Evolutionary conservation across 2,797 vertebrate genomes (phyloP).

Genomic region (Rhabdophis nuchalis): DNA sequence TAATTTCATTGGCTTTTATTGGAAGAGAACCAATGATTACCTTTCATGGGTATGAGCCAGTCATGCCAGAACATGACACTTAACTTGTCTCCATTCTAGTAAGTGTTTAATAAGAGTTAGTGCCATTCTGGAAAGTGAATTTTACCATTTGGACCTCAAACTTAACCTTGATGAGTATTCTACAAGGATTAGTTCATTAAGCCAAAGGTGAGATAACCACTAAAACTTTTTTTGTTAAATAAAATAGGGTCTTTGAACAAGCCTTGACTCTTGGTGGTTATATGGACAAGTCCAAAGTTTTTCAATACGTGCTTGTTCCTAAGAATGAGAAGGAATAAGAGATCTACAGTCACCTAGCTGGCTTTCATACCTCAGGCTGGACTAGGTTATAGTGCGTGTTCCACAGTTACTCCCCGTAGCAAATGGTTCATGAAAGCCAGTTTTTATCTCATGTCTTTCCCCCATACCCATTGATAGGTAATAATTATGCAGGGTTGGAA

Average conservation of each 20-base stretch:
- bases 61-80: neutral
- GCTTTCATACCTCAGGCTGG: neutral
- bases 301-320: neutral
- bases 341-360: neutral
- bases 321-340: neutral
- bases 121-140: neutral
- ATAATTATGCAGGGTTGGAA: neutral
- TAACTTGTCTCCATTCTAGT: neutral
- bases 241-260: neutral
- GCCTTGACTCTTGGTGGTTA: neutral
- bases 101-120: neutral
- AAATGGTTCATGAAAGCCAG: neutral
- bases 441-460: neutral
- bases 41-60: neutral
- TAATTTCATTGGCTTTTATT: neutral
- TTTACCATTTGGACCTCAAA: neutral
- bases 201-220: neutral
- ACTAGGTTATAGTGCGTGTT: neutral
- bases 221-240: neutral
- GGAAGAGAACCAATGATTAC: neutral
- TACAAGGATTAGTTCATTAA: neutral
- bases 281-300: neutral
- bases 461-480: neutral
- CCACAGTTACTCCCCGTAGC: neutral
- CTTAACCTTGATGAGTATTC: neutral